Evolutionary conservation across 1,140 invertebrate genomes (phyloP), one percentile per base, ranked within the genome.

Genomic region (Drosophila sucinea): DNA sequence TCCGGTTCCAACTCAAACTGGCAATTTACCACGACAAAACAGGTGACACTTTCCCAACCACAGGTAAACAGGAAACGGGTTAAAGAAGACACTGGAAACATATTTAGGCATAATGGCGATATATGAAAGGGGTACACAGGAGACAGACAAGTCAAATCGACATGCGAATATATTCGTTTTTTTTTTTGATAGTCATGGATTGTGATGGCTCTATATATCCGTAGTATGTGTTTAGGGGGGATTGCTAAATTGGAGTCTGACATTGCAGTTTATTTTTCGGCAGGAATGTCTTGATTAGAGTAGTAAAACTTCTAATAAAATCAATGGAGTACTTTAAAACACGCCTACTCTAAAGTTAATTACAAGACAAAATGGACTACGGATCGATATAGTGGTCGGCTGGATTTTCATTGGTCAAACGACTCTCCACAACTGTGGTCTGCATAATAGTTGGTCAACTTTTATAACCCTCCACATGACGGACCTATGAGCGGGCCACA

Each of bases 11-110:
- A n/a, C 57, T 25, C 70, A 67, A 87, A 77, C 83, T 77, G 84
- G 47, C 79, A 86, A 87, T 86, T 86, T 83, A 32, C 40, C 67
- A 17, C 11, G 32, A 41, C 56, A 55, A 66, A 76, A 78, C 83
- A 87, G 83, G 84, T 87, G 83, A 89, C 84, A 89, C 77, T 89
- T 87, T 87, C 83, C 84, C 83, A 87, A 83, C 69, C 60, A 30
- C 40, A 62, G 8, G 25, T 10, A n/a, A 17, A 17, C 30, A 8
- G 11, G 54, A 57, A 78, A 79, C 69, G 83, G 79, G 83, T 73
- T 83, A 27, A 65, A 58, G 67, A 77, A 60, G 62, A 73, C 74
- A 57, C 71, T 69, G 23, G 30, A 57, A 23, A 70, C 40, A 44
- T 17, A 51, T 30, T 32, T 23, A 40, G 6, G 5, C 17, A 38